A percentile compares a stretch with the other conserved stretches of the same genome.
These are phyloP conservation scores for Drosophila obscura DNA, from an alignment of 1,140 invertebrate species.

Conservation along the genomic window DNA sequence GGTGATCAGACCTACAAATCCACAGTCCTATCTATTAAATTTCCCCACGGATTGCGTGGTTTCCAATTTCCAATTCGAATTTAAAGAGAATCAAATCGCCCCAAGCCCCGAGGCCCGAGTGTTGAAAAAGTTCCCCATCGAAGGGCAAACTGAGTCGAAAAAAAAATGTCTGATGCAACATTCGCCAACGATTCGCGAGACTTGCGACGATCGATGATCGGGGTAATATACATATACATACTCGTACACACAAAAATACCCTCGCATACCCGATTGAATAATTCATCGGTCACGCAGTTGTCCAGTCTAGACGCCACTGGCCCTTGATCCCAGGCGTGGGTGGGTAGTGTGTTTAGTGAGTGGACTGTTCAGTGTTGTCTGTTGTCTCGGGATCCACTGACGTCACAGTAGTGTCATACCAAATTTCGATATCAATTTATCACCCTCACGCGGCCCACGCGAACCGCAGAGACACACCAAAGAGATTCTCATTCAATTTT, in stretches of 20 bases:
- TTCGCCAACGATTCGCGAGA: conserved; percentile 52
- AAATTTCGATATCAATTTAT: conserved; percentile 38
- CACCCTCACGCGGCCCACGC: conserved; percentile 30
- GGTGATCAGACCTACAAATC: conserved; percentile 24
- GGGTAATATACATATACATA: conserved; percentile 20
- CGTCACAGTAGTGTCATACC: conserved; percentile 50
- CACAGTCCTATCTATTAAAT: neutral
- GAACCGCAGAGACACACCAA: no score
- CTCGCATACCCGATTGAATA: conserved; percentile 63
- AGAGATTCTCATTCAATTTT: conserved; percentile 51
- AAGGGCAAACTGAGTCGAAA: conserved; percentile 59
- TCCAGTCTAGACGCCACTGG: conserved; percentile 31
- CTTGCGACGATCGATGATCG: conserved; percentile 14
- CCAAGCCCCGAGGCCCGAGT: no score
- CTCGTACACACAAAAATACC: conserved; percentile 41
- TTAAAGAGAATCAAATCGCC: neutral
- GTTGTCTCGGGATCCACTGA: conserved; percentile 32
- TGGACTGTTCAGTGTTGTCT: neutral
- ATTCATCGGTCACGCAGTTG: conserved; percentile 58
- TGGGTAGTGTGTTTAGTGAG: conserved; percentile 12
- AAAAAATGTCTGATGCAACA: conserved; percentile 70
- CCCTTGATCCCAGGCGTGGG: conserved; percentile 49
- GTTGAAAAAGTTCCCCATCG: conserved; percentile 25
- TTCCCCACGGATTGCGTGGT: conserved; percentile 2
- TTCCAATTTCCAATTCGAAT: no score